A percentile compares a stretch with the other conserved stretches of the same genome.
Evolutionary conservation across 2,888 invertebrate genomes (phyloP).

Genomic region (Drosophila barbarae): DNA sequence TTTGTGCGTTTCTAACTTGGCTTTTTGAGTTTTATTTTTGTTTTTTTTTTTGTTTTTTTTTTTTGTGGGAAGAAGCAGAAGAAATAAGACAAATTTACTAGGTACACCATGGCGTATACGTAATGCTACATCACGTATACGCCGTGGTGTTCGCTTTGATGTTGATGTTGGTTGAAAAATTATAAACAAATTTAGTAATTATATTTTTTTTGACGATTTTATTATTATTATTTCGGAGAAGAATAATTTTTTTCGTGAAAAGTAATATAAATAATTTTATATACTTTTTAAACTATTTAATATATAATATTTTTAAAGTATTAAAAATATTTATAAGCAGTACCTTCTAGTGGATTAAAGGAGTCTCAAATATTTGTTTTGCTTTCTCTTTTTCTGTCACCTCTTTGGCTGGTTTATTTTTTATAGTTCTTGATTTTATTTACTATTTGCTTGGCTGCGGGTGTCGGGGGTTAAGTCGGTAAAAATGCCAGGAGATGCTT

Average conservation of each 20-base stretch:
- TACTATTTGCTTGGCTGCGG: constrained; percentile 58
- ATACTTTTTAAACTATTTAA: neutral
- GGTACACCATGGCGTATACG: neutral
- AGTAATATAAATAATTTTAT: neutral
- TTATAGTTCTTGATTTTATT: constrained; percentile 71
- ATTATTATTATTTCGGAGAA: neutral
- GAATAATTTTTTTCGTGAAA: too few relatives aligned
- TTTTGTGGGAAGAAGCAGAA: neutral
- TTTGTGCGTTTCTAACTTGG: constrained; percentile 16
- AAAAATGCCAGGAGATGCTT: constrained; percentile 45
- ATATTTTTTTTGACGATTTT: neutral
- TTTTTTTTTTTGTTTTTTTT: neutral
- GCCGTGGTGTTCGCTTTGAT: constrained; percentile 1
- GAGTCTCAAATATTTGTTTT: constrained; percentile 16
- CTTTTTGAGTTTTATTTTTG: neutral
- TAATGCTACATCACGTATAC: constrained; percentile 10
- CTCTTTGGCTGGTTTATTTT: constrained; percentile 15
- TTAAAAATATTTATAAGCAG: neutral
- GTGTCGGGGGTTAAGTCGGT: constrained; percentile 27
- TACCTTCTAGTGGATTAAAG: neutral
- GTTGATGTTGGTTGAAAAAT: neutral
- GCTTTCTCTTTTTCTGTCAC: neutral
- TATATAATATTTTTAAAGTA: neutral
- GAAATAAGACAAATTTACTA: neutral
- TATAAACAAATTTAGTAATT: neutral